Evolutionary conservation across 2,797 vertebrate genomes (phyloP).

Genomic region (Sebastes oblongus): DNA sequence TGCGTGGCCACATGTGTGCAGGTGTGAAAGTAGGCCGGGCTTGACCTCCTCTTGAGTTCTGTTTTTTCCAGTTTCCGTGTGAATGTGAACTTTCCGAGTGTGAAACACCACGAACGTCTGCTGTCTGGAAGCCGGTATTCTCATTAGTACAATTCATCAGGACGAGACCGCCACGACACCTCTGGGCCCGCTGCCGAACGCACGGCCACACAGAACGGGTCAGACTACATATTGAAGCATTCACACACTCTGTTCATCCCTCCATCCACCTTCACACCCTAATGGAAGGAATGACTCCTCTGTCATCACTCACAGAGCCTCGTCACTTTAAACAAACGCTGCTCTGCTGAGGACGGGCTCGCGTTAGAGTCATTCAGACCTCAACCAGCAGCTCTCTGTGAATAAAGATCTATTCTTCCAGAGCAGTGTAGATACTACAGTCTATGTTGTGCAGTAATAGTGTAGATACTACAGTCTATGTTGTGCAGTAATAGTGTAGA

Average conservation of each 20-base stretch:
- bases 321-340: not conserved
- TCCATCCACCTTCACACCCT: not conserved
- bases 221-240: not conserved
- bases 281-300: not conserved
- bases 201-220: not conserved
- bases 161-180: too few species aligned
- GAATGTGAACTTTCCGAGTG: not conserved
- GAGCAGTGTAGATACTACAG: not conserved
- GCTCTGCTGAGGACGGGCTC: not conserved
- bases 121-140: not conserved
- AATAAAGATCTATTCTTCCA: not conserved
- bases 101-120: not conserved
- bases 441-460: too few species aligned
- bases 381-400: not conserved
- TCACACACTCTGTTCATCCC: not conserved
- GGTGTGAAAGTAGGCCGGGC: not conserved
- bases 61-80: not conserved
- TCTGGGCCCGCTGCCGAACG: too few species aligned
- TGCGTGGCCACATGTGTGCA: not conserved
- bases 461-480: not conserved
- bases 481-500: not conserved
- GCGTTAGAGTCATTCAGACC: too few species aligned
- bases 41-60: not conserved
- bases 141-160: not conserved
- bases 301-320: not conserved